These are phyloP conservation scores for Rhegmatorhina hoffmannsi DNA, from an alignment of 2,113 vertebrate genomes.

Conservation along the genomic window DNA sequence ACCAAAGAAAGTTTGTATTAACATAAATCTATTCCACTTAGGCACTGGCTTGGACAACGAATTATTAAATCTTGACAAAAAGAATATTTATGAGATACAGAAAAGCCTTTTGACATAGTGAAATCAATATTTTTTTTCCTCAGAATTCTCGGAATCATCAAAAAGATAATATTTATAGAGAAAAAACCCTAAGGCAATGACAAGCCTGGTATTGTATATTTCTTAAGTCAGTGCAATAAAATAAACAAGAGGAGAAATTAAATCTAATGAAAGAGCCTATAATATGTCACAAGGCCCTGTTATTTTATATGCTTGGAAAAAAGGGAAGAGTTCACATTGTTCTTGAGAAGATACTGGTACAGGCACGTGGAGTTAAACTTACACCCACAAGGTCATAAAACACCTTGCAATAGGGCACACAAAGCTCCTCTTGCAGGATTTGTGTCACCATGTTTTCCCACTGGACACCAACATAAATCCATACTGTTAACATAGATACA, in stretches of 20 bases:
- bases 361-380: neutral
- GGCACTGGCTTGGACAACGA: constrained; percentile 37
- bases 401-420: neutral
- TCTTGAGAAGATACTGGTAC: neutral
- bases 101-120: constrained; percentile 53
- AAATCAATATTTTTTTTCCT: constrained; percentile 37
- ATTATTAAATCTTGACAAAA: constrained; percentile 65
- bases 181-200: constrained; percentile 5
- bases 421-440: neutral
- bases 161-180: constrained; percentile 34
- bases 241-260: constrained; percentile 52
- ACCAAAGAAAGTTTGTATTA: constrained; percentile 59
- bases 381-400: neutral
- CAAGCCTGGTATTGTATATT: neutral
- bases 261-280: constrained; percentile 22
- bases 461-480: neutral
- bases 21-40: constrained; percentile 67
- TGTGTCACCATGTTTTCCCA: accelerated
- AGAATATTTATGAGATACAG: constrained; percentile 52
- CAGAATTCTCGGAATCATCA: constrained; percentile 48
- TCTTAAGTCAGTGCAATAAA: constrained; percentile 16
- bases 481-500: accelerated
- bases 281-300: neutral
- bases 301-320: neutral
- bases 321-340: neutral